Evolutionary conservation across 1,140 invertebrate species (phyloP).

Genomic region (Phocides pigmalion): DNA sequence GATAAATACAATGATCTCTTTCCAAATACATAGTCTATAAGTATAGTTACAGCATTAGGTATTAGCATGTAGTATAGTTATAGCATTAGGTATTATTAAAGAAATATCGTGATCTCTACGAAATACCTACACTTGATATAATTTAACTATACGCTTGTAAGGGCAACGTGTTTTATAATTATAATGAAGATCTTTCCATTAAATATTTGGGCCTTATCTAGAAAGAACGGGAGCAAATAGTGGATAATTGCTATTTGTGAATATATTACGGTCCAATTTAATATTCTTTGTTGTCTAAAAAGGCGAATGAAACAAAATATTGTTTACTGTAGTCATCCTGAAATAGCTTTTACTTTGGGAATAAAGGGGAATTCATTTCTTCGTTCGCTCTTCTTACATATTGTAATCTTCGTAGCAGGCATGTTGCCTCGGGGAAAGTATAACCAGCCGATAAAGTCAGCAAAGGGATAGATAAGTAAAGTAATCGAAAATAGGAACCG

Average conservation of each 20-base stretch:
- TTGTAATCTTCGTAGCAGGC: constrained; percentile 14
- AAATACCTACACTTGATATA: too few relatives aligned
- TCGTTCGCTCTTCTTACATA: constrained; percentile 1
- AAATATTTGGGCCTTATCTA: constrained; percentile 2
- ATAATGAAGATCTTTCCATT: constrained; percentile 2
- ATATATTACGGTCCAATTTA: constrained; percentile 24
- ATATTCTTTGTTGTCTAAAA: constrained; percentile 30
- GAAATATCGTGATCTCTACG: too few relatives aligned
- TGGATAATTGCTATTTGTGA: constrained; percentile 17
- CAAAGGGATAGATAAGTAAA: neutral
- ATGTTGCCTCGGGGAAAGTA: neutral
- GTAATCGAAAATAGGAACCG: neutral
- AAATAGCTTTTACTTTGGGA: constrained; percentile 5
- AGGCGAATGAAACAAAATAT: constrained; percentile 19
- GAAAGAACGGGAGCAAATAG: neutral
- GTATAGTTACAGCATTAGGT: too few relatives aligned
- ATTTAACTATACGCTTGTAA: neutral
- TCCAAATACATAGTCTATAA: too few relatives aligned
- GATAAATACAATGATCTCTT: too few relatives aligned
- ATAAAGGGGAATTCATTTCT: constrained; percentile 22
- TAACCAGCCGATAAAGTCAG: neutral
- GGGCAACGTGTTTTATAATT: neutral
- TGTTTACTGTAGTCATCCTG: constrained; percentile 22
- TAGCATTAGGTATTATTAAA: too few relatives aligned
- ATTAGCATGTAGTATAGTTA: too few relatives aligned